A percentile compares a stretch with the other conserved stretches of the same genome.
Evolutionary conservation across 1,140 invertebrate genomes (phyloP).

Genomic region (Anoplolepis gracilipes): DNA sequence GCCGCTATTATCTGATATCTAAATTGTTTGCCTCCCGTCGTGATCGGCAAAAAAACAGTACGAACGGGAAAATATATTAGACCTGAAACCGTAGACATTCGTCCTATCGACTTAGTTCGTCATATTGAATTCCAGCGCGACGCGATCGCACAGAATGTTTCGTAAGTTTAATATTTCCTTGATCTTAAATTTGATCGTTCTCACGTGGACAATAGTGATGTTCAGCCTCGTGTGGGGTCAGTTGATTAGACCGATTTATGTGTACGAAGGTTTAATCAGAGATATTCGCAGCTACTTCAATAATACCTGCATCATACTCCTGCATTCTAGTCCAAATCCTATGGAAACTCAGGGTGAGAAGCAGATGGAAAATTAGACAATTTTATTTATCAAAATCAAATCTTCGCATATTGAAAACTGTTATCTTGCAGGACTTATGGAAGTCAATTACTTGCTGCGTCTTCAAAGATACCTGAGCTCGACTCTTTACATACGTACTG

Average conservation of each 20-base stretch:
- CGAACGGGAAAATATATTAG: background rate
- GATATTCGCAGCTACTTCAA: conserved; percentile 81
- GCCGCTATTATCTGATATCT: conserved; percentile 12
- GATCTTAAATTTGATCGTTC: background rate
- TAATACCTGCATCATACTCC: conserved; percentile 82
- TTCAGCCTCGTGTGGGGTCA: background rate
- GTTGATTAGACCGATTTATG: conserved; percentile 76
- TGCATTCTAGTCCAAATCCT: conserved; percentile 74
- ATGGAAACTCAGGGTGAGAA: conserved; percentile 76
- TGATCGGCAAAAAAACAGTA: background rate
- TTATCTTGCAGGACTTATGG: conserved; percentile 62
- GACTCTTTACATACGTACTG: conserved; percentile 72
- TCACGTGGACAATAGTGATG: background rate
- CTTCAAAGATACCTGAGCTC: conserved; percentile 74
- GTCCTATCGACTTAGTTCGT: background rate
- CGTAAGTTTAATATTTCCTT: background rate
- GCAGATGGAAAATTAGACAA: background rate
- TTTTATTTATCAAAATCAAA: background rate
- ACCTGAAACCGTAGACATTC: background rate
- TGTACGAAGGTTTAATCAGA: conserved; percentile 78
- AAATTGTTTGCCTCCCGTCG: background rate
- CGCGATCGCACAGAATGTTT: background rate
- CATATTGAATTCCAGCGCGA: background rate
- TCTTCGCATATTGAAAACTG: background rate
- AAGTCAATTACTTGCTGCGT: conserved; percentile 56